phyloP scores from a whole-genome alignment of 2,113 vertebrate genomes.

The Porphyrio hochstetteri region DNA sequence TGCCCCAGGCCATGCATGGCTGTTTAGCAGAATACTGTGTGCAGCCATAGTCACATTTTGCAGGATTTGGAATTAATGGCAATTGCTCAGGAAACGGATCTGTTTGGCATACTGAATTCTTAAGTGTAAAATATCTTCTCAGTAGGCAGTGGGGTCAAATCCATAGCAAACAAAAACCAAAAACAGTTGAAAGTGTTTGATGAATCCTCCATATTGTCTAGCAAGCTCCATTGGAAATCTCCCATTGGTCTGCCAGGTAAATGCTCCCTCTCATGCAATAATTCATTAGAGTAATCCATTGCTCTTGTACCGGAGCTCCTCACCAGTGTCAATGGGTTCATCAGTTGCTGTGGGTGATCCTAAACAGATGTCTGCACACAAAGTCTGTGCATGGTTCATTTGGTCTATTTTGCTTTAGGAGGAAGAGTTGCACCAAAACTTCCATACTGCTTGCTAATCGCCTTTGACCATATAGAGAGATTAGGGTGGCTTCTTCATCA shows the following conservation, averaged over 20 bases:
- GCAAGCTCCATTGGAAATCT: background rate
- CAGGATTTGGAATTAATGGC: background rate
- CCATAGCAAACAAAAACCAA: background rate
- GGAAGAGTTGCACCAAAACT: background rate
- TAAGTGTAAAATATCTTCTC: background rate
- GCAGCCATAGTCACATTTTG: background rate
- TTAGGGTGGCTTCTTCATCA: background rate
- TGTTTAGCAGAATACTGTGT: background rate
- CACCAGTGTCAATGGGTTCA: background rate
- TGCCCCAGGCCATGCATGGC: background rate
- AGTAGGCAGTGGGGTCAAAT: background rate
- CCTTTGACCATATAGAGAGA: background rate
- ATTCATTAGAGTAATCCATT: background rate
- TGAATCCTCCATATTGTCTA: background rate
- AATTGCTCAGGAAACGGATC: background rate
- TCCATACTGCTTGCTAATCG: background rate
- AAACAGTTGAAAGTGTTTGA: background rate
- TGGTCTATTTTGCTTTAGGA: background rate
- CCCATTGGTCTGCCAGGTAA: background rate
- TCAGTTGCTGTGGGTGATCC: background rate
- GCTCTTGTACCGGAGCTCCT: background rate
- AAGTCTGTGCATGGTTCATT: background rate
- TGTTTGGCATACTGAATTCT: background rate
- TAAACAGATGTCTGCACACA: background rate
- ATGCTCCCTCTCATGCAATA: background rate